Base-by-base conservation (phyloP, 2,888 invertebrate genomes). In the Metellina segmentata region DNA sequence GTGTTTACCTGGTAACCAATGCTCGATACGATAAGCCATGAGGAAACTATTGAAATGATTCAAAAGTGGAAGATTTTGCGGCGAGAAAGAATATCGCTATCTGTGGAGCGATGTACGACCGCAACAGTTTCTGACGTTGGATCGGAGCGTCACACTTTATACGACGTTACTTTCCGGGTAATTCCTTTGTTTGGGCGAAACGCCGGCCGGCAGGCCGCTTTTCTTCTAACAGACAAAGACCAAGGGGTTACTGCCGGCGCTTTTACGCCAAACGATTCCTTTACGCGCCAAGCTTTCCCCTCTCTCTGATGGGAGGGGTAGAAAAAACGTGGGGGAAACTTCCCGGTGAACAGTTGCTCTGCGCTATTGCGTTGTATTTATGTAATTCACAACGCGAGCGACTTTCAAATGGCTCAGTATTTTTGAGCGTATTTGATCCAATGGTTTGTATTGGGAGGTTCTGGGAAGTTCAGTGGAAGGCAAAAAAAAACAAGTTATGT, bases 121-220 rank as follows among this genome's bases (percentile, higher is more conserved):
- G 53, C 51, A 83, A 83, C 48, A 69, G 75, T 81, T 82, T 81
- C 85, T 79, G 81, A 61, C 81, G 79, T 71, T 48, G 16, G 49
- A 6, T 11, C 48, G 53, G 75, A 90, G 85, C 78, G 69, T 74
- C 52, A 69, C 61, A 78, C 75, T 81, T 86, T 85, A 75, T 81
- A 90, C 81, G 53, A 71, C 74, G 79, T 52, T 81, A 86, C 81
- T 75, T 81, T 85, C 85, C 83, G 85, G 81, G 61, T 81, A 52
- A 61, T 85, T 86, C 78, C 85, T 90, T 90, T 90, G 90, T 90
- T 90, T 85, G 81, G 81, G 70, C 79, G 85, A 75, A 90, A 81
- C 72, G 90, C 81, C 90, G 85, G 85, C 85, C 85, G 90, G 78
- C 81, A 74, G 61, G 34, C 75, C 34, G 34, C 34, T 34, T 34